Conservation (phyloP, 2,888 invertebrate genomes). For the Chromoteleia sp. region DNA sequence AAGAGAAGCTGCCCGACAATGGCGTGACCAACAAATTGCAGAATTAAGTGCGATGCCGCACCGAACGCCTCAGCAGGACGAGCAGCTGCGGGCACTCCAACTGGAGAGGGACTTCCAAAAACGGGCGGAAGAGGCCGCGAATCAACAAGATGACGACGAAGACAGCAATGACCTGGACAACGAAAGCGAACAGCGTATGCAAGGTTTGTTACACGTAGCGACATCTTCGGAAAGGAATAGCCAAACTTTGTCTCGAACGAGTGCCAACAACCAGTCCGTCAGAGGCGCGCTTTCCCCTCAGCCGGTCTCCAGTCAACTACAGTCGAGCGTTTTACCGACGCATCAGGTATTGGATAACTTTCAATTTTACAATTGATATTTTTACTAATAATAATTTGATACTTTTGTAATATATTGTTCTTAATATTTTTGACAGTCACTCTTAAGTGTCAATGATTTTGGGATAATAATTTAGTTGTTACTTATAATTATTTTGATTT, state of each 20-base stretch:
- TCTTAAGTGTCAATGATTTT: too few relatives aligned
- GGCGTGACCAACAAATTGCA: conserved; percentile 94
- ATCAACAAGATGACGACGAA: conserved; percentile 89
- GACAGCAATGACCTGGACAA: conserved; percentile 84
- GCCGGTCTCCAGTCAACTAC: conserved; percentile 81
- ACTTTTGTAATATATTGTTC: too few relatives aligned
- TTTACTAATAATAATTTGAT: background rate
- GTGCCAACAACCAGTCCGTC: conserved; percentile 77
- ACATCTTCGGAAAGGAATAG: conserved; percentile 79
- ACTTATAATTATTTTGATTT: too few relatives aligned
- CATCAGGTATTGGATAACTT: conserved; percentile 74
- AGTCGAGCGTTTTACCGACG: conserved; percentile 80
- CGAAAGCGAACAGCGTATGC: conserved; percentile 85
- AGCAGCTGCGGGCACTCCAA: conserved; percentile 94
- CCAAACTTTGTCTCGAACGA: conserved; percentile 76
- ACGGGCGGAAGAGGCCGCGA: conserved; percentile 92
- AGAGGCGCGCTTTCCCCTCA: conserved; percentile 80
- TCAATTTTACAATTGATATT: too few relatives aligned
- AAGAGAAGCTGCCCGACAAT: conserved; percentile 90
- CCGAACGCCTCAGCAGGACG: conserved; percentile 92
- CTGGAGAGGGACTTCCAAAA: conserved; percentile 98
- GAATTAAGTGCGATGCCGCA: conserved; percentile 90
- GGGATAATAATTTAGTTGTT: too few relatives aligned
- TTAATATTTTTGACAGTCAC: too few relatives aligned
- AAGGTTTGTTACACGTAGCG: conserved; percentile 86